Percentiles rank a stretch among this genome's conserved stretches.
Evolutionary conservation across 92 coral and sea anemone species (phyloP).

Genomic region (Scolanthus callimorphus): DNA sequence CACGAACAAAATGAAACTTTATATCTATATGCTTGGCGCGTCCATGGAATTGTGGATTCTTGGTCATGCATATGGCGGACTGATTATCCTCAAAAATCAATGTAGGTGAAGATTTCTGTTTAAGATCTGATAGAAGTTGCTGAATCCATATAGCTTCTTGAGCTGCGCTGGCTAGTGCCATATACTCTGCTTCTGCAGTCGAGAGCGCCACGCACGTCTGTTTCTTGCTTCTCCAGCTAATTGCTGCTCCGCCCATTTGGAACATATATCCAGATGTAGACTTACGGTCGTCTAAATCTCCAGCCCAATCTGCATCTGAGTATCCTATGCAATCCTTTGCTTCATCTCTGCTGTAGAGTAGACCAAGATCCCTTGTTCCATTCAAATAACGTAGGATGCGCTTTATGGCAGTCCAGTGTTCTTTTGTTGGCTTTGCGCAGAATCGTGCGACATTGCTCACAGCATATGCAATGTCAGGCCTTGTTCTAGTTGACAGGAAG

Average conservation of each 20-base stretch:
- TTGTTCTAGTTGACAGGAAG: slow-evolving; percentile 33
- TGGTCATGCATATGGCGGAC: slow-evolving; percentile 18
- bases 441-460: slow-evolving; percentile 34
- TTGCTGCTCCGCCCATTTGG: slow-evolving; percentile 30
- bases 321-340: slow-evolving; percentile 17
- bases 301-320: slow-evolving; percentile 53
- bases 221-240: slow-evolving; percentile 34
- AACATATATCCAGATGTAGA: slow-evolving; percentile 41
- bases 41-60: slow-evolving; percentile 16
- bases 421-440: slow-evolving; percentile 10
- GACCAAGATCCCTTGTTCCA: slow-evolving; percentile 18
- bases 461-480: slow-evolving; percentile 41
- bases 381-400: slow-evolving; percentile 36
- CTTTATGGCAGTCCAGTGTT: slow-evolving; percentile 31
- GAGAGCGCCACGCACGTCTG: slow-evolving; percentile 42
- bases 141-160: slow-evolving; percentile 29
- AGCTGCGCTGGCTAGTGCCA: slow-evolving; percentile 33
- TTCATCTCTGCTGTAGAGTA: slow-evolving; percentile 18
- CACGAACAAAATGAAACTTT: slow-evolving; percentile 28
- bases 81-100: slow-evolving; percentile 32
- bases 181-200: slow-evolving; percentile 36
- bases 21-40: slow-evolving; percentile 45
- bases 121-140: slow-evolving; percentile 8
- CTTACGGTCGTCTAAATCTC: slow-evolving; percentile 29
- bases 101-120: slow-evolving; percentile 11